Evolutionary conservation across 2,888 invertebrate species (phyloP), one percentile per base, ranked within the genome.

Genomic region (Thecocarcelia acutangulata): DNA sequence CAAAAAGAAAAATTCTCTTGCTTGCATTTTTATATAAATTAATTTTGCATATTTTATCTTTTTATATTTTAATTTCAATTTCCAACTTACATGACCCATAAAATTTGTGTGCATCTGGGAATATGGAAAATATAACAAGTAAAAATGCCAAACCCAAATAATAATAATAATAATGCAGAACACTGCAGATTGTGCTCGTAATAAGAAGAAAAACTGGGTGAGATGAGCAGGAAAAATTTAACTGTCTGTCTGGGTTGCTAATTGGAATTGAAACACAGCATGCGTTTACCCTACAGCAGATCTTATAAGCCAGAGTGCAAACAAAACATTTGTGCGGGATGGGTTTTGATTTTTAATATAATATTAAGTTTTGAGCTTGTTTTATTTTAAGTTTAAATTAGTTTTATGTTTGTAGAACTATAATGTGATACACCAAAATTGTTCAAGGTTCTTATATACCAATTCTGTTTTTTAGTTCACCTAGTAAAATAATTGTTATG

Each of bases 181-280:
- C 58, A 61, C 44, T 24, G 63, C 21, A 59, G 58, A 13, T 15
- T 64, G 63, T 37, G 72, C n/a, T n/a, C n/a, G 46, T 66, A 52
- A 12, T 3, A 33, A 52, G 42, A n/a, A 50, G 19, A 8, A 44
- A 56, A 63, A 61, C 19, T 74, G 61, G 54, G 19, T n/a, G 46
- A 37, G 33, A 33, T 33, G 33, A 33, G 33, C 5, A 33, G 9
- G 33, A 72, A 58, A 61, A 61, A 64, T 72, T 59, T 54, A 78
- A 24, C 15, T n/a, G 64, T 50, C 24, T 66, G 78, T 44, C 72
- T 66, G 58, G 40, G 64, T 78, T 78, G 70, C 72, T 78, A 78
- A 78, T 78, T 78, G 78, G 52, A 72, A 78, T 58, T 44, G 69
- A 69, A 69, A 33, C 61, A 59, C 37, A 15, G 12, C 33, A 8